phyloP scores from a whole-genome alignment of 2,888 invertebrate species.

The Gari tellinella region DNA sequence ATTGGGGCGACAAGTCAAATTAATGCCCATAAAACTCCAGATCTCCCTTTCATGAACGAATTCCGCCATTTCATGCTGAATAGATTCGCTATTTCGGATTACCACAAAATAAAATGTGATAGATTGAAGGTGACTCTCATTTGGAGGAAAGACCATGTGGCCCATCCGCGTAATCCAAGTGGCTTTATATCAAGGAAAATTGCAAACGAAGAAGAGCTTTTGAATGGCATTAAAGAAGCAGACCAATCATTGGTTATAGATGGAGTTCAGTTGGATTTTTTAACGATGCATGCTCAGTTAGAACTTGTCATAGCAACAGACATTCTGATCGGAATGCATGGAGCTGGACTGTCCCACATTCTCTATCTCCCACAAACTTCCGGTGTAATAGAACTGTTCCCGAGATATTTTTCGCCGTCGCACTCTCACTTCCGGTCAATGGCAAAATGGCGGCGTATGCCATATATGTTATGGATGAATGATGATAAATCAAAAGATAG shows the following conservation, averaged over 20 bases:
- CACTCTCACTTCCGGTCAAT: conserved; percentile 79
- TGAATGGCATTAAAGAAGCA: conserved; percentile 62
- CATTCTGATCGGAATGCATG: conserved; percentile 83
- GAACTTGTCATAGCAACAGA: conserved; percentile 76
- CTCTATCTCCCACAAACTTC: conserved; percentile 79
- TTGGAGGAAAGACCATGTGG: conserved; percentile 82
- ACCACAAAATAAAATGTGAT: conserved; percentile 71
- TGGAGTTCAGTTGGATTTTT: conserved; percentile 78
- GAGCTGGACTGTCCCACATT: conserved; percentile 82
- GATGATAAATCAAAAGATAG: conserved; percentile 21
- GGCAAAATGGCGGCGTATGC: conserved; percentile 79
- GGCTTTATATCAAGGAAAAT: conserved; percentile 81
- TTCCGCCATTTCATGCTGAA: conserved; percentile 80
- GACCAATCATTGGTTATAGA: conserved; percentile 67
- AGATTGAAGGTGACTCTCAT: conserved; percentile 78
- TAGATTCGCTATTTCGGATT: conserved; percentile 54
- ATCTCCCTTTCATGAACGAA: conserved; percentile 75
- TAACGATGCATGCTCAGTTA: conserved; percentile 79
- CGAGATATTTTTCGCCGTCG: conserved; percentile 67
- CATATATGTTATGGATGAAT: conserved; percentile 80
- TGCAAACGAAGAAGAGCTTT: conserved; percentile 80
- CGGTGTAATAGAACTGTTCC: conserved; percentile 81
- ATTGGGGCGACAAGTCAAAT: conserved; percentile 80
- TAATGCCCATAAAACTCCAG: conserved; percentile 67
- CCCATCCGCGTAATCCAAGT: conserved; percentile 82